Conservation (phyloP, 2,888 invertebrate genomes). For the Beris morrisii region DNA sequence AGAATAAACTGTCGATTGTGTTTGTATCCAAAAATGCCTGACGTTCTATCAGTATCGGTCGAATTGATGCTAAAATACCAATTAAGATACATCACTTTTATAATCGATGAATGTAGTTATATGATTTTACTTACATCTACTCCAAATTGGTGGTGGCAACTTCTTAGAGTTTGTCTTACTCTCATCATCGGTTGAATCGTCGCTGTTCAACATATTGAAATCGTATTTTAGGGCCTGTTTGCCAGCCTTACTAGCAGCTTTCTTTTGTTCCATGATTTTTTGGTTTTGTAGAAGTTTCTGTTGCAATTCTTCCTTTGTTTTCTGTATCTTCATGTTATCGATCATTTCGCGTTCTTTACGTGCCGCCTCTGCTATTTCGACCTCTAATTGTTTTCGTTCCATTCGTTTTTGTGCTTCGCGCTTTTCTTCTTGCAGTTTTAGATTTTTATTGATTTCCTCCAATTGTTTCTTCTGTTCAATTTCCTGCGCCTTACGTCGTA, state of each 20-base stretch:
- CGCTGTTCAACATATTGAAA: conserved; percentile 56
- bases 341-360: conserved; percentile 49
- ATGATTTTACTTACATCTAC: conserved; percentile 50
- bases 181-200: conserved; percentile 57
- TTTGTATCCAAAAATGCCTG: conserved; percentile 56
- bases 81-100: background rate
- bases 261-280: conserved; percentile 45
- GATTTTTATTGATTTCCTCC: conserved; percentile 49
- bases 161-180: conserved; percentile 49
- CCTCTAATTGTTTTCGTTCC: conserved; percentile 38
- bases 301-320: conserved; percentile 40
- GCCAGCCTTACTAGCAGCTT: conserved; percentile 42
- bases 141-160: conserved; percentile 55
- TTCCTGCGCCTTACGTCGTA: conserved; percentile 48
- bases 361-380: conserved; percentile 42
- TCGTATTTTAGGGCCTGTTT: conserved; percentile 45
- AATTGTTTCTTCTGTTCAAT: conserved; percentile 47
- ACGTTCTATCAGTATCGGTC: conserved; percentile 55
- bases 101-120: too few relatives aligned
- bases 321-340: conserved; percentile 46
- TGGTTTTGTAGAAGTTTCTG: conserved; percentile 39
- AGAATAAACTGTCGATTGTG: conserved; percentile 64
- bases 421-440: conserved; percentile 32
- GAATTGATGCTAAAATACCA: conserved; percentile 54
- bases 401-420: conserved; percentile 37